Evolutionary conservation across 2,113 vertebrate genomes (phyloP), one percentile per base, ranked within the genome.

Genomic region (Macheiramphus alcinus): DNA sequence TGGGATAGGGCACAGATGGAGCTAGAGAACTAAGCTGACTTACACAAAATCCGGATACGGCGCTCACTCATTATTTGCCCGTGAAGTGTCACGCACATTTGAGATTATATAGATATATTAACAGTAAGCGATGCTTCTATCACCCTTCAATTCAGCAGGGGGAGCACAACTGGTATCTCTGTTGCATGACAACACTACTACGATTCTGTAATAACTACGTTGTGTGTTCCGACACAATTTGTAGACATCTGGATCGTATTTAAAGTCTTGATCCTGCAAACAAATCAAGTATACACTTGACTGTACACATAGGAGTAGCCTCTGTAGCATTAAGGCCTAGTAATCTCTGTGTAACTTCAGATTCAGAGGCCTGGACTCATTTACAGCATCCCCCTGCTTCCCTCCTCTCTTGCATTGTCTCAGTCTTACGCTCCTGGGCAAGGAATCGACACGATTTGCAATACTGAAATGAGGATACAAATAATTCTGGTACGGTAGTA

Each of bases 231-330:
- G 71, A 7, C 6, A 6, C 0, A 0, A 38, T 47, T 22, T 68
- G 25, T 36, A 45, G 29, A 50, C 25, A 29, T 5, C 58, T n/a
- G 11, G 0, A 19, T 4, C 1, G 2, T 10, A 40, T 19, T 3
- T 79, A 13, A 70, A 80, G 20, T 14, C 55, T 65, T 16, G 22
- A 23, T 47, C 62, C 55, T 42, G 38, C 65, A 75, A 71, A 89
- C 0, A 0, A 71, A 71, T 26, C 19, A 7, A 42, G 52, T 3
- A 53, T 5, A 25, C 52, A 3, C 45, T 6, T 47, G 16, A 23
- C 34, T 10, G 14, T 6, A 43, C 75, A 53, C 32, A 22, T 3
- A 38, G 52, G 40, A 91, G 45, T 0, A 25, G 31, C 9, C n/a
- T 76, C 48, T 70, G 68, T 6, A n/a, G 52, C 50, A 31, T 20